These are phyloP conservation scores for Drosophila buzzatii DNA, from an alignment of 2,888 invertebrate species.

Conservation along the genomic window DNA sequence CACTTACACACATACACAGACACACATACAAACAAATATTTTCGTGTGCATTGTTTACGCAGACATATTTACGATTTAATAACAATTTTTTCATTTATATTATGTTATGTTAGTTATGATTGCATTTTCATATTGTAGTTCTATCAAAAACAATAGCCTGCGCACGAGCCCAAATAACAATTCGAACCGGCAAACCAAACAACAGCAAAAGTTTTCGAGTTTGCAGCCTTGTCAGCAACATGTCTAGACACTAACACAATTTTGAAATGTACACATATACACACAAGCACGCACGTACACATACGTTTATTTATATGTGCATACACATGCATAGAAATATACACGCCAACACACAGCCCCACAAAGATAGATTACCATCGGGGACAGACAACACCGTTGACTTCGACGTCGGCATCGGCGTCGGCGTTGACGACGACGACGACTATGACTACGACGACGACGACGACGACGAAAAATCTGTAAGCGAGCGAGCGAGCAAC, in stretches of 20 bases:
- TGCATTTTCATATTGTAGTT: constrained; percentile 15
- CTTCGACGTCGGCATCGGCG: constrained; percentile 15
- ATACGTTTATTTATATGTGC: neutral
- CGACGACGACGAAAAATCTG: constrained; percentile 29
- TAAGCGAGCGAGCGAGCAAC: constrained; percentile 39
- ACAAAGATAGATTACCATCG: constrained; percentile 59
- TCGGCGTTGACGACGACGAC: constrained; percentile 15
- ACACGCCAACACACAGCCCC: constrained; percentile 32
- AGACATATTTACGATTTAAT: constrained; percentile 13
- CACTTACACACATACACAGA: neutral
- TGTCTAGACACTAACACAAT: constrained; percentile 74
- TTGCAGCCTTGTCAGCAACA: constrained; percentile 67
- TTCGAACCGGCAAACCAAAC: constrained; percentile 54
- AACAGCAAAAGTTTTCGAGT: constrained; percentile 40
- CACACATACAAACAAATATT: neutral
- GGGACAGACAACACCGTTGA: constrained; percentile 45
- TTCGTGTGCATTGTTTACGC: neutral
- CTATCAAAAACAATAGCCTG: constrained; percentile 9
- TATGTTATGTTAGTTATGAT: constrained; percentile 23
- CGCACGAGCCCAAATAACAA: constrained; percentile 31
- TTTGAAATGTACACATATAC: constrained; percentile 40
- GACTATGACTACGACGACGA: constrained; percentile 2
- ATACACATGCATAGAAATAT: constrained; percentile 9
- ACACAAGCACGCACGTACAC: constrained; percentile 12
- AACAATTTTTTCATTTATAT: constrained; percentile 7